phyloP scores from a whole-genome alignment of 2,888 invertebrate species.

The Sarcophaga subvicina region DNA sequence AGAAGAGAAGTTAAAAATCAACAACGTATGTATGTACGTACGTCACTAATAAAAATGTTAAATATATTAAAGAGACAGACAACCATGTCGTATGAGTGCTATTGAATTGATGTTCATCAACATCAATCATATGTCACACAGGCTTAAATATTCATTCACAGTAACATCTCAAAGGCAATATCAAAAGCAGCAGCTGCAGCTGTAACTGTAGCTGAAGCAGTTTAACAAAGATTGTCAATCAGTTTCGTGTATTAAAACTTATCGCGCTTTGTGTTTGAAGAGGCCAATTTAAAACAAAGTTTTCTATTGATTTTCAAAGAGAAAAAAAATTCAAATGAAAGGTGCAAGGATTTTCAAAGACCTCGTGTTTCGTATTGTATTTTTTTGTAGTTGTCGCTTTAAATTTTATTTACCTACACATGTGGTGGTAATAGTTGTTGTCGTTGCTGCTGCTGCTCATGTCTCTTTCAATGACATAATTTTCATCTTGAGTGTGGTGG shows the following conservation, averaged over 20 bases:
- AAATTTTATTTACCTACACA: background rate
- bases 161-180: too few species aligned
- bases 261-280: too few species aligned
- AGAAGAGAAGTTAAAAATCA: too few species aligned
- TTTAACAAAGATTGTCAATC: background rate
- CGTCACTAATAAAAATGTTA: too few species aligned
- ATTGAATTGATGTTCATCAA: constrained; percentile 8
- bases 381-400: background rate
- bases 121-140: constrained; percentile 45
- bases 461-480: background rate
- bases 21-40: too few species aligned
- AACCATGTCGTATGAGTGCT: constrained; percentile 33
- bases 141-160: too few species aligned
- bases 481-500: background rate
- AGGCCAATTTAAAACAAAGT: too few species aligned
- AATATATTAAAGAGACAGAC: background rate
- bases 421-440: background rate
- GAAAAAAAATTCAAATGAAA: too few species aligned
- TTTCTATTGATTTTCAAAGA: too few species aligned
- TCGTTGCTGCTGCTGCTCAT: background rate
- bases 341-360: too few species aligned
- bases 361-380: too few species aligned
- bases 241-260: background rate
- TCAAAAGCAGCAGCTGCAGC: background rate
- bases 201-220: background rate